Percentiles rank a stretch among this genome's conserved stretches.
Evolutionary conservation across 2,113 vertebrate species (phyloP).

Genomic region (Asarcornis scutulata): DNA sequence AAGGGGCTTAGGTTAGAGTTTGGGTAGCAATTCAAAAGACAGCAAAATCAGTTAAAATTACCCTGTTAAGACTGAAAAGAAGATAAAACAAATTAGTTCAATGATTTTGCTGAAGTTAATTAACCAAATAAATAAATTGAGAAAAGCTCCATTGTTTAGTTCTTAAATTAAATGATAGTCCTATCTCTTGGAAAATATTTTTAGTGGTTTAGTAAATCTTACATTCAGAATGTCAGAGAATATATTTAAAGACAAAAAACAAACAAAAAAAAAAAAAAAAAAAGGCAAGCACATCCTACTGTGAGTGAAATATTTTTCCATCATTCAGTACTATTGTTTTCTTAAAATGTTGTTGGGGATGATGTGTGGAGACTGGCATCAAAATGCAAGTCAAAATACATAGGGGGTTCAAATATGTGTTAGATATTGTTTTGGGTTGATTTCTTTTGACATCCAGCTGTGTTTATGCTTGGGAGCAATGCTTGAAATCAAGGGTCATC

Average conservation of each 20-base stretch:
- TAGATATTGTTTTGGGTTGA: constrained; percentile 43
- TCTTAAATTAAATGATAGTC: constrained; percentile 25
- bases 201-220: constrained; percentile 20
- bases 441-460: constrained; percentile 58
- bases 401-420: constrained; percentile 30
- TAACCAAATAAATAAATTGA: not conserved
- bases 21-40: not conserved
- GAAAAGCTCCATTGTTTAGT: not conserved
- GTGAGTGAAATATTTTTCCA: constrained; percentile 38
- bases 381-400: constrained; percentile 46
- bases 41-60: not conserved
- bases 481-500: constrained; percentile 53
- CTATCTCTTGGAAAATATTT: constrained; percentile 19
- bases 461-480: constrained; percentile 36
- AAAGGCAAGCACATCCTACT: not conserved
- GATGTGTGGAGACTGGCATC: constrained; percentile 46
- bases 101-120: not conserved
- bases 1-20: not conserved
- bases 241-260: not conserved
- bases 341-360: constrained; percentile 28
- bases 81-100: not conserved
- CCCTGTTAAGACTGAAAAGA: not conserved
- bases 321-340: constrained; percentile 48
- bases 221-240: not conserved
- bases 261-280: not conserved